Evolutionary conservation across 2,888 invertebrate species (phyloP).

Genomic region (Pyrgus malvae): DNA sequence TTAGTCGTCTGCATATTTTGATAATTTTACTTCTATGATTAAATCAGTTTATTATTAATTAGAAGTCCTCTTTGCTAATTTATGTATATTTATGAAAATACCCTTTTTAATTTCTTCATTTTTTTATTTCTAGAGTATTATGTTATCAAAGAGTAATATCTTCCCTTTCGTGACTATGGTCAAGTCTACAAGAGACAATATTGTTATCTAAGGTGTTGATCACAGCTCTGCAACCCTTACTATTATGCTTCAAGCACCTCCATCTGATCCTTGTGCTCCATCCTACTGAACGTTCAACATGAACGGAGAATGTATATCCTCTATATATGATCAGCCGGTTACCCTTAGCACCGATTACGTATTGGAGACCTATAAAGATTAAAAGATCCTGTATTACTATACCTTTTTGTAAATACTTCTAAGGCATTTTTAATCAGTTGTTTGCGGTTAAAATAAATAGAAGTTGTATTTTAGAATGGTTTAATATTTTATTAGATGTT

Average conservation of each 20-base stretch:
- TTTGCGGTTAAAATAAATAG: no score
- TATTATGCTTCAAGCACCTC: constrained; percentile 48
- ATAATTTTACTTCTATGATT: no score
- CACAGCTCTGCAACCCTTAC: constrained; percentile 43
- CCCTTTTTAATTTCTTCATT: no score
- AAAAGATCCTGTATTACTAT: not conserved
- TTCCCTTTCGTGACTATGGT: constrained; percentile 10
- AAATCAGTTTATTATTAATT: no score
- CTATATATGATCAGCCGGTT: constrained; percentile 18
- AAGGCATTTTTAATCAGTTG: no score
- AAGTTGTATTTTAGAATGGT: no score
- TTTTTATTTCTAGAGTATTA: no score
- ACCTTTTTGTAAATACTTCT: not conserved
- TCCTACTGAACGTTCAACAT: constrained; percentile 14
- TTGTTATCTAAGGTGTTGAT: constrained; percentile 40
- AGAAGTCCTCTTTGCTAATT: no score
- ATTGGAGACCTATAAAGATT: not conserved
- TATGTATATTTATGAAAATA: no score
- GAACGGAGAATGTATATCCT: constrained; percentile 26
- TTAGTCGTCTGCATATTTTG: no score
- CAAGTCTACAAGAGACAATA: constrained; percentile 28
- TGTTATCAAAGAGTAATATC: no score
- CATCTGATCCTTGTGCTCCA: constrained; percentile 39
- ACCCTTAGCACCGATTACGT: constrained; percentile 25
- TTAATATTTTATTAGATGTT: no score